Conservation (phyloP, 2,113 vertebrate species). For the Hydropotes inermis region DNA sequence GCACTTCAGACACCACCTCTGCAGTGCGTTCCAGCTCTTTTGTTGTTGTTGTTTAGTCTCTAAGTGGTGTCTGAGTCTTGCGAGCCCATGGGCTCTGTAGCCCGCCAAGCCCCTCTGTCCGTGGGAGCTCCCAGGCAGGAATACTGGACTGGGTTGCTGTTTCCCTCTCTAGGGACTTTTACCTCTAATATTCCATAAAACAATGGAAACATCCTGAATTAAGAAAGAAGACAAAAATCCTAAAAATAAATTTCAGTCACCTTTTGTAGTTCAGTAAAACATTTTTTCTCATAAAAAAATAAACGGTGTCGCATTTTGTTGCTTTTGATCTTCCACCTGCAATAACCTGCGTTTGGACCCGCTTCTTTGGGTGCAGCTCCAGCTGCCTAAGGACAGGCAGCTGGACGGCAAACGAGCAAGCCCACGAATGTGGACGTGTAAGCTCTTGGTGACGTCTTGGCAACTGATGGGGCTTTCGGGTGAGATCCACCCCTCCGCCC, state of each 20-base stretch:
- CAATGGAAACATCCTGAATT: background rate
- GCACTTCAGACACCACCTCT: rapidly evolving
- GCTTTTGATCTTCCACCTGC: too few relatives aligned
- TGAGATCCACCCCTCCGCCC: background rate
- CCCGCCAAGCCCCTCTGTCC: background rate
- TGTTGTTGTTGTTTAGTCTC: background rate
- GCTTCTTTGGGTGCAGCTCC: background rate
- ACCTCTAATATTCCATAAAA: background rate
- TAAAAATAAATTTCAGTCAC: background rate
- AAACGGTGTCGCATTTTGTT: background rate
- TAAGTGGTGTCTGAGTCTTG: background rate
- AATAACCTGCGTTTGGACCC: background rate
- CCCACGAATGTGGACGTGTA: rapidly evolving
- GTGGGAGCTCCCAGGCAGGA: background rate
- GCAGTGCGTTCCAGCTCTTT: rapidly evolving
- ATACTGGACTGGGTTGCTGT: background rate
- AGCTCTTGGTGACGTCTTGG: rapidly evolving
- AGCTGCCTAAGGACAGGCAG: background rate
- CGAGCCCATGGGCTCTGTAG: background rate
- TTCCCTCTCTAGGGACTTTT: background rate
- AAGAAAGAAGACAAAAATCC: background rate
- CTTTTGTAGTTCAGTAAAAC: background rate
- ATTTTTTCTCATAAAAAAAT: background rate
- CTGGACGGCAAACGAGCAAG: too few relatives aligned
- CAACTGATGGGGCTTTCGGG: too few relatives aligned